Conservation (phyloP, 2,797 vertebrate genomes). For the Hydrophis major region DNA sequence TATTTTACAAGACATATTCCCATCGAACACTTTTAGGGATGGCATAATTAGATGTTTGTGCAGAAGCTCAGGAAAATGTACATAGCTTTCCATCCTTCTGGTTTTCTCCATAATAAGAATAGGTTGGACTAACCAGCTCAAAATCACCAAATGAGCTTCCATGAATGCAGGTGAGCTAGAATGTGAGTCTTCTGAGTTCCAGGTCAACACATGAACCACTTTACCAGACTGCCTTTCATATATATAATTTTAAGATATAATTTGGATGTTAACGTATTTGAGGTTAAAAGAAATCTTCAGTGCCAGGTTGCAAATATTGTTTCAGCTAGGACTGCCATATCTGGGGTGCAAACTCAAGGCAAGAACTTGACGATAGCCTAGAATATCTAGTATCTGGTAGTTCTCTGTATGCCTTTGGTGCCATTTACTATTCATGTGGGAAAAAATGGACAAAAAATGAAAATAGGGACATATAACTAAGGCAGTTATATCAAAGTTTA, state of each 20-base stretch:
- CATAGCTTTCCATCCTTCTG: background rate
- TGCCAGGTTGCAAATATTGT: background rate
- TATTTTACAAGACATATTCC: background rate
- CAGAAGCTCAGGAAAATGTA: background rate
- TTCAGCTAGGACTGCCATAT: background rate
- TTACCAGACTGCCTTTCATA: background rate
- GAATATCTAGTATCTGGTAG: background rate
- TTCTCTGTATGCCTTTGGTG: background rate
- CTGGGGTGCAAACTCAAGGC: background rate
- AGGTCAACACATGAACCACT: background rate
- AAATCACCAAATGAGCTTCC: background rate
- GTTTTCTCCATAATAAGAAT: background rate
- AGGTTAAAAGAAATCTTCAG: background rate
- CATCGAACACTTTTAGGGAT: background rate
- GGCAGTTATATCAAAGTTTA: no score
- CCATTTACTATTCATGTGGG: background rate
- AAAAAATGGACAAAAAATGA: no score
- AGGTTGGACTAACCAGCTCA: background rate
- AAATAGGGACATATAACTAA: no score
- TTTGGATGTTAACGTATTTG: background rate
- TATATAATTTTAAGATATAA: background rate
- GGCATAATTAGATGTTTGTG: background rate
- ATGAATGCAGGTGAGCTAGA: background rate
- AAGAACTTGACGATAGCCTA: background rate
- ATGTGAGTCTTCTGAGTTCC: background rate